phyloP scores from a whole-genome alignment of 2,113 vertebrate genomes.

The Neolamprologus caudopunctatus region DNA sequence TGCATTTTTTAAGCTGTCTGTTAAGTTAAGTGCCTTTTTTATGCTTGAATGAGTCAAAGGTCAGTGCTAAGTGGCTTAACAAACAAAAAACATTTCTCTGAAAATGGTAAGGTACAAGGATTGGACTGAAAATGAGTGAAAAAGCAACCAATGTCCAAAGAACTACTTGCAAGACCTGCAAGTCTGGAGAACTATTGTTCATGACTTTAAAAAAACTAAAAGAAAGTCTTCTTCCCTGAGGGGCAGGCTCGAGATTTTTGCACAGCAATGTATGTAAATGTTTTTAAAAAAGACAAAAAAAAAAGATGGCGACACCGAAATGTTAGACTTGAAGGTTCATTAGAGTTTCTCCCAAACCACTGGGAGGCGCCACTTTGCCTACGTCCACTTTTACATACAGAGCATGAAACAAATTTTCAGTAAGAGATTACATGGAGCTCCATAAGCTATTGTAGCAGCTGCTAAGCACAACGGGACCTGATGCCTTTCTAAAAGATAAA shows the following conservation, averaged over 20 bases:
- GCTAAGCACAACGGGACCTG: background rate
- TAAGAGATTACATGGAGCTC: background rate
- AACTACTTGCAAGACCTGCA: background rate
- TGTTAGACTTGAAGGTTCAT: background rate
- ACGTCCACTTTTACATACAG: background rate
- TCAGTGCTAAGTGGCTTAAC: background rate
- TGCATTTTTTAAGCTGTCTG: background rate
- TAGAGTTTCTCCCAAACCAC: background rate
- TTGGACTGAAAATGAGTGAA: background rate
- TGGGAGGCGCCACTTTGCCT: background rate
- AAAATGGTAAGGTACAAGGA: background rate
- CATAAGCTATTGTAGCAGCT: background rate
- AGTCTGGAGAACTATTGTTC: background rate
- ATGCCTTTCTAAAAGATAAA: background rate
- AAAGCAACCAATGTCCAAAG: background rate
- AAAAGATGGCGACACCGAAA: background rate
- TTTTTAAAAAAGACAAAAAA: background rate
- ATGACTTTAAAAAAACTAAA: background rate
- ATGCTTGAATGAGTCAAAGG: background rate
- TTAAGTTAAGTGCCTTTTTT: background rate
- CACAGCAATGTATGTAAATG: background rate
- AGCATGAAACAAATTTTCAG: background rate
- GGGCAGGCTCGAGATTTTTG: background rate
- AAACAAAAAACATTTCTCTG: background rate
- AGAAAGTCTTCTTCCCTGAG: background rate